Percentiles rank a stretch among this genome's conserved stretches.
These are phyloP conservation scores for Bucorvus abyssinicus DNA, from an alignment of 2,797 vertebrate genomes.

Conservation along the genomic window DNA sequence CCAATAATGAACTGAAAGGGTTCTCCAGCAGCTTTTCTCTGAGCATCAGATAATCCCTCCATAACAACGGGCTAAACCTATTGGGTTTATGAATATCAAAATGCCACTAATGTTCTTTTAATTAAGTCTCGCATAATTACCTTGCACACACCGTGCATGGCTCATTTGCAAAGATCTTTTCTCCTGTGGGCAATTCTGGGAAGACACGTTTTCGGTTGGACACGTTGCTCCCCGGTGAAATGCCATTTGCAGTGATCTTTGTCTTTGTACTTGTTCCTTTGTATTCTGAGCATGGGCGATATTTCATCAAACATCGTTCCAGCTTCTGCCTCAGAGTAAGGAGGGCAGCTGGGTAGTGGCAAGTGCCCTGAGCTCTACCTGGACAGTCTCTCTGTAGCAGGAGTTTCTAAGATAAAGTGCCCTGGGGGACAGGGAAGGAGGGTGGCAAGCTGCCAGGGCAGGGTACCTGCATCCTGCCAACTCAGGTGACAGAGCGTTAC, in stretches of 20 bases:
- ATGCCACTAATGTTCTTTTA: slow-evolving; percentile 31
- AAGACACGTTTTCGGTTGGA: neutral
- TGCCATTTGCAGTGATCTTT: neutral
- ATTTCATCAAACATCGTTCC: neutral
- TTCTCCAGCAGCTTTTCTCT: neutral
- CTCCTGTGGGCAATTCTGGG: slow-evolving; percentile 37
- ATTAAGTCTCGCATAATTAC: slow-evolving; percentile 61
- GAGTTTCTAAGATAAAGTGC: neutral
- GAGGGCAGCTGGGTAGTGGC: neutral
- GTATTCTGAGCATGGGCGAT: neutral
- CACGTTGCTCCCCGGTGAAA: slow-evolving; percentile 43
- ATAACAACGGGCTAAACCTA: neutral
- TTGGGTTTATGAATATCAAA: neutral
- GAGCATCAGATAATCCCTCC: neutral
- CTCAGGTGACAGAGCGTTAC: neutral
- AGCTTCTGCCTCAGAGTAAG: neutral
- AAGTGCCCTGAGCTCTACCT: neutral
- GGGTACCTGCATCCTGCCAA: neutral
- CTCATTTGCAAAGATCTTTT: slow-evolving; percentile 28
- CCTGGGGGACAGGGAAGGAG: neutral
- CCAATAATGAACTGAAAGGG: neutral
- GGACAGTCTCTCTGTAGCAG: neutral
- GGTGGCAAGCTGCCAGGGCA: neutral
- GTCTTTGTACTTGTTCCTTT: neutral
- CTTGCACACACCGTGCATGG: neutral